Conservation (phyloP, 2,888 invertebrate species). For the Tenthredo amoena region DNA sequence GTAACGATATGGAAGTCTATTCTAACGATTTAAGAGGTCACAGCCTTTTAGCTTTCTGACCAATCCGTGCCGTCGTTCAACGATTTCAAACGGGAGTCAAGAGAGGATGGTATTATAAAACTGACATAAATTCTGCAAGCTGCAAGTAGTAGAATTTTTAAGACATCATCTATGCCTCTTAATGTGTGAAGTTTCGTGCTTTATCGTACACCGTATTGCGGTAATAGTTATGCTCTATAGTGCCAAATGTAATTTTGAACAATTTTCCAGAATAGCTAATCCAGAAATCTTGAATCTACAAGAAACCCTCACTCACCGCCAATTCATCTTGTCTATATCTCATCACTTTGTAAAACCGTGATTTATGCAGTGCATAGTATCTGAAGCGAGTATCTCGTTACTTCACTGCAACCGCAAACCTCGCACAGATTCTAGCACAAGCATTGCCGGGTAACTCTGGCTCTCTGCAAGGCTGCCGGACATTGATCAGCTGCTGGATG, state of each 20-base stretch:
- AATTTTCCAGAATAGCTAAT: background rate
- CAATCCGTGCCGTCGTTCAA: conserved; percentile 25
- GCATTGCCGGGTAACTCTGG: background rate
- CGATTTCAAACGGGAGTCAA: background rate
- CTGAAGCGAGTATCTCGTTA: conserved; percentile 31
- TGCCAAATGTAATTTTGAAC: background rate
- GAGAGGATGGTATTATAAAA: conserved; percentile 11
- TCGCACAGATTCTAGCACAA: background rate
- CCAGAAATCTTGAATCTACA: background rate
- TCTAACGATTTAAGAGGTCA: conserved; percentile 44
- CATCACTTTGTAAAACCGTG: conserved; percentile 11
- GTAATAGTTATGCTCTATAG: background rate
- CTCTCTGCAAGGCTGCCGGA: background rate
- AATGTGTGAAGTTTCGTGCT: conserved; percentile 40
- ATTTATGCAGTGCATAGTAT: background rate
- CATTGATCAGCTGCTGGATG: background rate
- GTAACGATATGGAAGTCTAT: conserved; percentile 39
- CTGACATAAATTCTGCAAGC: conserved; percentile 2
- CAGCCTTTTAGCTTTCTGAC: conserved; percentile 9
- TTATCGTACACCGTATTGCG: background rate
- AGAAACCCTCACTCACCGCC: background rate
- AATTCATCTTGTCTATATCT: background rate
- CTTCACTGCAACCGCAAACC: conserved; percentile 11
- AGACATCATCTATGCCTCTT: conserved; percentile 13
- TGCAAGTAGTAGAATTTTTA: conserved; percentile 23